A percentile compares a stretch with the other conserved stretches of the same genome.
phyloP scores from a whole-genome alignment of 2,888 invertebrate species.

The Lycophotia porphyrea region DNA sequence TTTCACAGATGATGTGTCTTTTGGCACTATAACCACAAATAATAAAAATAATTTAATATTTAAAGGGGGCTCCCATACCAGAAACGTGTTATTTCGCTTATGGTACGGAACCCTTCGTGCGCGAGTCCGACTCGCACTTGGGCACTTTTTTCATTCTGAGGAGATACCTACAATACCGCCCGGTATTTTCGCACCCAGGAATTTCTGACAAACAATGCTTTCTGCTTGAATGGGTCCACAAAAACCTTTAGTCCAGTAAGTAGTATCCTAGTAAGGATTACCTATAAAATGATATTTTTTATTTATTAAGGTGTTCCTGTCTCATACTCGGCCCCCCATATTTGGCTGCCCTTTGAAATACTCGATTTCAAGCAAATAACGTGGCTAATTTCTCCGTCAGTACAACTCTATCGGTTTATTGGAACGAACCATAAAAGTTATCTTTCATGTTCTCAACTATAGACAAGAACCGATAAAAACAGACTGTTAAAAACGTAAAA shows the following conservation, averaged over 20 bases:
- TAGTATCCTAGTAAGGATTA: neutral
- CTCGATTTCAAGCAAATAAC: neutral
- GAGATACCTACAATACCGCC: neutral
- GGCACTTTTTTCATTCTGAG: neutral
- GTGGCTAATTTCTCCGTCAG: conserved; percentile 11
- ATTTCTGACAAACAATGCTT: neutral
- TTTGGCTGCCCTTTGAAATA: neutral
- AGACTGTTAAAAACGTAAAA: neutral
- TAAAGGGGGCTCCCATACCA: too few relatives aligned
- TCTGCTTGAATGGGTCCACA: neutral
- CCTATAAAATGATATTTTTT: neutral
- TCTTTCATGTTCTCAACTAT: conserved; percentile 40
- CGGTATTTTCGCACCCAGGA: neutral
- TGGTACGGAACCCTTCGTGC: too few relatives aligned
- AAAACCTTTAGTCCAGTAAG: too few relatives aligned
- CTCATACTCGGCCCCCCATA: neutral
- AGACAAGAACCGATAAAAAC: conserved; percentile 20
- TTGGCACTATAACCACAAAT: too few relatives aligned
- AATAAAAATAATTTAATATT: too few relatives aligned
- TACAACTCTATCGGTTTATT: conserved; percentile 22
- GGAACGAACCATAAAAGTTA: conserved; percentile 13
- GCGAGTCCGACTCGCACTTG: too few relatives aligned
- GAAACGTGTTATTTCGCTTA: too few relatives aligned
- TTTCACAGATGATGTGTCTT: too few relatives aligned
- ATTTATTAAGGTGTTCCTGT: neutral